phyloP scores from a whole-genome alignment of 1,140 invertebrate genomes.

The Lepidurus arcticus region DNA sequence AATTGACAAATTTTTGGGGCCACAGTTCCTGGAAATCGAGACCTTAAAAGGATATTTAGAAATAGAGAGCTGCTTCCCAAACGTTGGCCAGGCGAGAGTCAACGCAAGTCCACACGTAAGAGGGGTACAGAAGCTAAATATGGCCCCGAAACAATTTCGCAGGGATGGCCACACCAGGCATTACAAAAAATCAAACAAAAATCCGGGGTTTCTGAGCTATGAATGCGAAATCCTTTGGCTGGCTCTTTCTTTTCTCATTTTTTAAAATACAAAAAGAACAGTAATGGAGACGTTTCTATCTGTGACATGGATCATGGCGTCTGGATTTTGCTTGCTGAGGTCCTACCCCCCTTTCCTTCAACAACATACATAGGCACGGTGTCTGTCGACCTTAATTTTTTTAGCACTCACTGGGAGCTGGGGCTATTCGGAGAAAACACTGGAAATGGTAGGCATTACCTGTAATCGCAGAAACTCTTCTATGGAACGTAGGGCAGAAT shows the following conservation, averaged over 20 bases:
- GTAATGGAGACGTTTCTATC: not conserved
- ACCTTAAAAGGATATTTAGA: constrained; percentile 19
- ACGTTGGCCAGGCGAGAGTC: constrained; percentile 6
- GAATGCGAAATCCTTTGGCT: not conserved
- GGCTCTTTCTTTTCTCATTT: not conserved
- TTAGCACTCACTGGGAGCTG: not conserved
- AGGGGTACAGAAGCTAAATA: constrained; percentile 15
- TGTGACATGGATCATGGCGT: constrained; percentile 11
- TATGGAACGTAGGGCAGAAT: constrained; percentile 83
- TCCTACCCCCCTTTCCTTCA: not conserved
- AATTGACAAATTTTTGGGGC: not conserved
- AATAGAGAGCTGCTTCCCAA: not conserved
- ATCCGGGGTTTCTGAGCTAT: not conserved
- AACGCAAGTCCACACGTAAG: not conserved
- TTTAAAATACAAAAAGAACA: not conserved
- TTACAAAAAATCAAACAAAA: not conserved
- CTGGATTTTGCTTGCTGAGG: not conserved
- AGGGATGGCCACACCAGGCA: not conserved
- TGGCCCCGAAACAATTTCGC: constrained; percentile 1
- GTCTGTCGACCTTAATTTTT: constrained; percentile 19
- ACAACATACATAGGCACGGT: constrained; percentile 21
- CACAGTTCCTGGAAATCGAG: constrained; percentile 15
- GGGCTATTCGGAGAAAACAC: not conserved
- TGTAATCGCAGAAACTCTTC: constrained; percentile 79
- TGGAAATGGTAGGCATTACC: constrained; percentile 46